Percentiles rank a stretch among this genome's conserved stretches.
Conservation (phyloP, 2,797 vertebrate species). For the Buceros bicornis region DNA sequence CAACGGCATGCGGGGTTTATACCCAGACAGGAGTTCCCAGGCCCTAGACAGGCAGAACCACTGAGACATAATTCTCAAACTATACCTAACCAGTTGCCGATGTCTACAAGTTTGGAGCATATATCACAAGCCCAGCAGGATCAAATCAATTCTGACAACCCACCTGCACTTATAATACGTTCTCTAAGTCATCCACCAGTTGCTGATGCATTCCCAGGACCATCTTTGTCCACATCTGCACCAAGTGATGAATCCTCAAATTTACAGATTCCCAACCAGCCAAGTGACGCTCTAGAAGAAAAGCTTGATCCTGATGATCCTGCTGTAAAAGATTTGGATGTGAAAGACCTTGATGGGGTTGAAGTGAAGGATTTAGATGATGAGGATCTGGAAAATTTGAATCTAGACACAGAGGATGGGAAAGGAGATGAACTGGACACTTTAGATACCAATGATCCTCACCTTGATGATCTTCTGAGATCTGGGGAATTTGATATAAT, state of each 20-base stretch:
- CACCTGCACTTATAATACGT: constrained; percentile 84
- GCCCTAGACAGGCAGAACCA: constrained; percentile 85
- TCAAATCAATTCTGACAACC: constrained; percentile 78
- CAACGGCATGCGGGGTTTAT: constrained; percentile 84
- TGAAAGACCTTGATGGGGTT: constrained; percentile 96
- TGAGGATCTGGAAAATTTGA: constrained; percentile 96
- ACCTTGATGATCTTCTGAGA: constrained; percentile 95
- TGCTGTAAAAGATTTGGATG: constrained; percentile 88
- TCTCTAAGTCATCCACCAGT: constrained; percentile 88
- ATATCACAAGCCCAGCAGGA: constrained; percentile 84
- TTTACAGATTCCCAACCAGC: constrained; percentile 65
- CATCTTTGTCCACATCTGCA: constrained; percentile 74
- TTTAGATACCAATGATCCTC: constrained; percentile 91
- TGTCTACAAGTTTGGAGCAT: constrained; percentile 88
- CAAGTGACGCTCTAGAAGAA: constrained; percentile 86
- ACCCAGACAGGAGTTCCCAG: constrained; percentile 85
- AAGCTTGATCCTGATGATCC: constrained; percentile 95
- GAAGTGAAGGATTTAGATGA: constrained; percentile 98
- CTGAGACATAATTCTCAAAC: constrained; percentile 77
- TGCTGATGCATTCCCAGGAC: constrained; percentile 83
- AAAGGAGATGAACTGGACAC: constrained; percentile 93
- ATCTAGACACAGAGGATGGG: constrained; percentile 95
- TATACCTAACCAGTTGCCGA: constrained; percentile 79
- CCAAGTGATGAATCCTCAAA: constrained; percentile 77
- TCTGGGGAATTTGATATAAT: constrained; percentile 98